Percentiles rank a stretch among this genome's conserved stretches.
phyloP scores from a whole-genome alignment of 2,888 invertebrate genomes.

The Apamea monoglypha region DNA sequence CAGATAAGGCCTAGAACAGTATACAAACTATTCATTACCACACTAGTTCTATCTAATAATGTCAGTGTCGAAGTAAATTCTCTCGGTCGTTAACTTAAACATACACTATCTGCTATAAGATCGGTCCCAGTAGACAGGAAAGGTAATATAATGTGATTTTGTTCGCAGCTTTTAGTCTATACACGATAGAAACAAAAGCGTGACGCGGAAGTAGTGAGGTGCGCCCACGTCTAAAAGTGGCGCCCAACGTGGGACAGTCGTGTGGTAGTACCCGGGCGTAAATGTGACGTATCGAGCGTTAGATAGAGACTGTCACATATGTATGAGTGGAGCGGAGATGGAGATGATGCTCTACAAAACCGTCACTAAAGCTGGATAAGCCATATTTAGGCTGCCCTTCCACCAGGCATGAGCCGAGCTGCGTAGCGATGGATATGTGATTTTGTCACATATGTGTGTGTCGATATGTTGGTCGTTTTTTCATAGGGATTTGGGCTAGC shows the following conservation, averaged over 20 bases:
- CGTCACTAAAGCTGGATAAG: constrained; percentile 12
- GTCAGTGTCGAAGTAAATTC: constrained; percentile 41
- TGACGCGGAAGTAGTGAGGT: constrained; percentile 37
- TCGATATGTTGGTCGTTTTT: neutral
- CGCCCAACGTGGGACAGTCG: constrained; percentile 40
- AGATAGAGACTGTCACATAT: neutral
- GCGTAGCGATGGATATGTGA: constrained; percentile 2
- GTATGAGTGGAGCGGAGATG: too few relatives aligned
- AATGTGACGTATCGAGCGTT: constrained; percentile 2
- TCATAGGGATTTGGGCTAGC: neutral
- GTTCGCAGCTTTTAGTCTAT: constrained; percentile 67
- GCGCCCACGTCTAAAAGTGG: constrained; percentile 33
- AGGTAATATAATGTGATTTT: constrained; percentile 66
- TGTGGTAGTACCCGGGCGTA: neutral
- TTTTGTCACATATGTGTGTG: neutral
- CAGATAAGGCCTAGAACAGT: constrained; percentile 42
- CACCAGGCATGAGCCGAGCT: neutral
- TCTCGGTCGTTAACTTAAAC: constrained; percentile 43
- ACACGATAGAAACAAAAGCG: constrained; percentile 56
- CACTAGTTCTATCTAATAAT: constrained; percentile 39
- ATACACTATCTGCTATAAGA: constrained; percentile 41
- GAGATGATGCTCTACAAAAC: neutral
- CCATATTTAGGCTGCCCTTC: constrained; percentile 8
- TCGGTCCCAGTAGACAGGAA: constrained; percentile 46
- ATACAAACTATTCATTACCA: constrained; percentile 45